Evolutionary conservation across 1,140 invertebrate genomes (phyloP).

Genomic region (Penaeus japonicus): DNA sequence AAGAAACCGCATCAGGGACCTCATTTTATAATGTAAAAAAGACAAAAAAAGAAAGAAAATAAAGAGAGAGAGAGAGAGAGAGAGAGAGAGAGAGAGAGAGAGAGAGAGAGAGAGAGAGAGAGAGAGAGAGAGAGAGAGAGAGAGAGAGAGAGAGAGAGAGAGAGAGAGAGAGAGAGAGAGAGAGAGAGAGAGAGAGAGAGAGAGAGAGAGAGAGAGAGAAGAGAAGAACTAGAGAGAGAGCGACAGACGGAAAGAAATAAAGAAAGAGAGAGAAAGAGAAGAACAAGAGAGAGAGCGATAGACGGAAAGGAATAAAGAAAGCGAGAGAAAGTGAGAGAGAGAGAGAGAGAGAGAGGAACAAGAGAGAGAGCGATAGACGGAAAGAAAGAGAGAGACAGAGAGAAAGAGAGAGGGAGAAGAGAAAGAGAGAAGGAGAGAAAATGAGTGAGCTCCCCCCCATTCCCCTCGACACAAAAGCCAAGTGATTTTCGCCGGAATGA

Average conservation of each 20-base stretch:
- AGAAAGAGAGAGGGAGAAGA: background rate
- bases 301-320: background rate
- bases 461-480: background rate
- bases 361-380: slow-evolving; percentile 4
- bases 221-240: background rate
- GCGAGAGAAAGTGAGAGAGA: background rate
- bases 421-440: slow-evolving; percentile 1
- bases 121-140: slow-evolving; percentile 14
- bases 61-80: background rate
- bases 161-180: background rate
- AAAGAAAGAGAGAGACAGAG: background rate
- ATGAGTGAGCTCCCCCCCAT: background rate
- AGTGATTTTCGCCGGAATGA: no score
- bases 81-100: background rate
- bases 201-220: background rate
- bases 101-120: background rate
- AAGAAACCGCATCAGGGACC: no score
- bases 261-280: background rate
- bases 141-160: slow-evolving; percentile 1
- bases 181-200: background rate
- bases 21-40: no score
- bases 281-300: background rate
- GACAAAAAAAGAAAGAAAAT: no score
- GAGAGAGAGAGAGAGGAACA: background rate
- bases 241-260: background rate